Percentiles rank a stretch among this genome's conserved stretches.
Evolutionary conservation across 2,888 invertebrate species (phyloP).

Genomic region (Elmis aenea): DNA sequence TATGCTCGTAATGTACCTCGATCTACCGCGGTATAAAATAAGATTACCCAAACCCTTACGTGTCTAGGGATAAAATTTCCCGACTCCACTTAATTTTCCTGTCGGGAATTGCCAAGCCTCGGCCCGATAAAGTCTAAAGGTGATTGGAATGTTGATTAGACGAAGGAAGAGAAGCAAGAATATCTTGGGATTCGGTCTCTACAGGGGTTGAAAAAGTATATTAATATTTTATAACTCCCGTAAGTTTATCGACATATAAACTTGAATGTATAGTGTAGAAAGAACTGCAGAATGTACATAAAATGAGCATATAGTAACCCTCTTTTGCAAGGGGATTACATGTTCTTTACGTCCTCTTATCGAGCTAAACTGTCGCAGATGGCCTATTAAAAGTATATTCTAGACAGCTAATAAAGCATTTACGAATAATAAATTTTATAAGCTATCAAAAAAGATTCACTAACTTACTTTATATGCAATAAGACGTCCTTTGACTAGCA

Average conservation of each 20-base stretch:
- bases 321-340: too few relatives aligned
- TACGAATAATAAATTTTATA: too few relatives aligned
- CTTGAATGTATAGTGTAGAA: too few relatives aligned
- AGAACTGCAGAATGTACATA: too few relatives aligned
- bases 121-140: slow-evolving; percentile 45
- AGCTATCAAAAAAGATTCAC: too few relatives aligned
- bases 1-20: slow-evolving; percentile 32
- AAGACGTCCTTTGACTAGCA: too few relatives aligned
- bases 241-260: slow-evolving; percentile 27
- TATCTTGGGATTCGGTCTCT: slow-evolving; percentile 22
- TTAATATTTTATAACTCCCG: slow-evolving; percentile 30
- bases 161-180: slow-evolving; percentile 34
- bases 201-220: slow-evolving; percentile 23
- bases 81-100: slow-evolving; percentile 46
- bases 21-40: slow-evolving; percentile 40
- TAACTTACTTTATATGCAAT: too few relatives aligned
- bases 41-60: slow-evolving; percentile 38
- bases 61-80: slow-evolving; percentile 39
- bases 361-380: too few relatives aligned
- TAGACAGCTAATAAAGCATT: too few relatives aligned
- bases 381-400: too few relatives aligned
- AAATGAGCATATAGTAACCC: too few relatives aligned
- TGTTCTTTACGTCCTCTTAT: too few relatives aligned
- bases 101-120: slow-evolving; percentile 42
- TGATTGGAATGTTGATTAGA: slow-evolving; percentile 48